These are phyloP conservation scores for Ovis canadensis DNA, from an alignment of 2,113 vertebrate genomes.

Conservation along the genomic window DNA sequence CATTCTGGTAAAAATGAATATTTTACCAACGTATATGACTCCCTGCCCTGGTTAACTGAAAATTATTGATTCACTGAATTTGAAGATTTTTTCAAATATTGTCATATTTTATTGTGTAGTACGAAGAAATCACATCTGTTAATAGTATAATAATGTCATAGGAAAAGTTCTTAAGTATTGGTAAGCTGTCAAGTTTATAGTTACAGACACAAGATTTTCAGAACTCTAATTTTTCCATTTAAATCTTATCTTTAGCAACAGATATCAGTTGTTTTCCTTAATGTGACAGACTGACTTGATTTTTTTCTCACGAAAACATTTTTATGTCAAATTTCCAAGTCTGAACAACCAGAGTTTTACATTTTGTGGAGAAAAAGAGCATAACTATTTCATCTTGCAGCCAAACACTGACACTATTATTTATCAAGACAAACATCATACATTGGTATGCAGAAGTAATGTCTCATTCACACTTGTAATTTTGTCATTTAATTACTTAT, in stretches of 20 bases:
- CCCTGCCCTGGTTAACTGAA: neutral
- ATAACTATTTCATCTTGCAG: neutral
- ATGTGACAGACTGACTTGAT: neutral
- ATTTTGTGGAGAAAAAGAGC: neutral
- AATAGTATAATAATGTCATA: neutral
- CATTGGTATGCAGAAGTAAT: neutral
- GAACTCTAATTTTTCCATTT: neutral
- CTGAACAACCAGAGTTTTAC: neutral
- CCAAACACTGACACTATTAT: neutral
- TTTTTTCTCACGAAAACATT: neutral
- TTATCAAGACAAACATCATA: neutral
- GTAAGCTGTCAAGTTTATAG: neutral
- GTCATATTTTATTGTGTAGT: neutral
- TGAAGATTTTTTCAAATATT: neutral
- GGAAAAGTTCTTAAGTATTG: neutral
- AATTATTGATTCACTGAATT: neutral
- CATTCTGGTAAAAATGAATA: neutral
- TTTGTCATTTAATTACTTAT: neutral
- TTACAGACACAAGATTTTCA: neutral
- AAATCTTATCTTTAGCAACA: neutral
- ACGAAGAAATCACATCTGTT: neutral
- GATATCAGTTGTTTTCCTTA: neutral
- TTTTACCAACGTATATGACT: neutral
- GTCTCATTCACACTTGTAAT: neutral
- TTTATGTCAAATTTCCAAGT: neutral